These are phyloP conservation scores for Drosophila littoralis DNA, from an alignment of 1,140 invertebrate species.

Conservation along the genomic window DNA sequence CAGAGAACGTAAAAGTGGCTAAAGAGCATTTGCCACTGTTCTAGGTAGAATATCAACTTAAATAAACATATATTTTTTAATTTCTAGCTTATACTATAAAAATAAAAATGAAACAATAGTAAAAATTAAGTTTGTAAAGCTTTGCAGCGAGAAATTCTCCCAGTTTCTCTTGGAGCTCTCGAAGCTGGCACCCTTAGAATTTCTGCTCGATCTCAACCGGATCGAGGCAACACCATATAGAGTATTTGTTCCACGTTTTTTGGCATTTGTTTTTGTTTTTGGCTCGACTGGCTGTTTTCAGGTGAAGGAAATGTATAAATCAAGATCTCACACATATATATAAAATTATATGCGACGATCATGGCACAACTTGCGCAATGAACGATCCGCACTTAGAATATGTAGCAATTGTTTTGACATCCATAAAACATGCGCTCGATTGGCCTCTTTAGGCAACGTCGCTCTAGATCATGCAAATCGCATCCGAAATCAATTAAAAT, in stretches of 20 bases:
- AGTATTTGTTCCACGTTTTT: slow-evolving; percentile 38
- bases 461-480: slow-evolving; percentile 74
- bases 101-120: too few relatives aligned
- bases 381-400: slow-evolving; percentile 65
- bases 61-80: too few relatives aligned
- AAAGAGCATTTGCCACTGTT: too few relatives aligned
- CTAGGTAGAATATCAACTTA: too few relatives aligned
- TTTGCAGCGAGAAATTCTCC: too few relatives aligned
- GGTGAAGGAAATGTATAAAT: slow-evolving; percentile 27
- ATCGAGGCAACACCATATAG: background rate
- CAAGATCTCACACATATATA: slow-evolving; percentile 9
- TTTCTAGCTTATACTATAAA: too few relatives aligned
- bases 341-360: slow-evolving; percentile 4
- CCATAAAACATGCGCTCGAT: slow-evolving; percentile 81
- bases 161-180: too few relatives aligned
- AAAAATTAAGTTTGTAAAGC: too few relatives aligned
- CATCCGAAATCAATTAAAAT: slow-evolving; percentile 75
- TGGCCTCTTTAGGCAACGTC: slow-evolving; percentile 74
- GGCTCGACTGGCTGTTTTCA: slow-evolving; percentile 30
- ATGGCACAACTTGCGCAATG: slow-evolving; percentile 64
- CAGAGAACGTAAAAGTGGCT: too few relatives aligned
- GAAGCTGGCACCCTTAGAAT: background rate
- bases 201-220: background rate
- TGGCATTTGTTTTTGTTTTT: slow-evolving; percentile 62
- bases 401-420: slow-evolving; percentile 80